These are phyloP conservation scores for Venusia cambrica DNA, from an alignment of 2,888 invertebrate species.

Conservation along the genomic window DNA sequence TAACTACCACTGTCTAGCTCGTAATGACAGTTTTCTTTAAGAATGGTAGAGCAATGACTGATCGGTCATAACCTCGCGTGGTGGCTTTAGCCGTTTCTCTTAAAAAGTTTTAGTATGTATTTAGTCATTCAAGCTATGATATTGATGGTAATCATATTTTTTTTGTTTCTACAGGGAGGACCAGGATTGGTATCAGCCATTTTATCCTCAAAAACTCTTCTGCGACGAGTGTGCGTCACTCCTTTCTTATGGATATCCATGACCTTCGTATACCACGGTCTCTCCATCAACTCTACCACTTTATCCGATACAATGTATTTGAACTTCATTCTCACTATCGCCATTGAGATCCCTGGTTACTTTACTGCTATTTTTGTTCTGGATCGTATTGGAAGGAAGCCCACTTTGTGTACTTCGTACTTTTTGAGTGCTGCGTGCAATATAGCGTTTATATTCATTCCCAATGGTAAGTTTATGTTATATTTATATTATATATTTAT, in stretches of 20 bases:
- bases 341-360: constrained; percentile 87
- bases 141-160: no score
- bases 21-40: no score
- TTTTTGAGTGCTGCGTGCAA: constrained; percentile 79
- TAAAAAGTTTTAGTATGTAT: no score
- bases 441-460: constrained; percentile 65
- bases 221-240: constrained; percentile 82
- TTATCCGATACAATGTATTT: constrained; percentile 87
- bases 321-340: constrained; percentile 84
- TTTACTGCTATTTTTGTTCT: constrained; percentile 81
- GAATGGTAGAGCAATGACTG: no score
- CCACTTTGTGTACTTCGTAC: constrained; percentile 80
- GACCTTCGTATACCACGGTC: constrained; percentile 89
- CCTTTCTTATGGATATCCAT: constrained; percentile 90
- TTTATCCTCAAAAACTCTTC: constrained; percentile 70
- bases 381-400: constrained; percentile 82
- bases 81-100: no score
- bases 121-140: no score
- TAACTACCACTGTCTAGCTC: no score
- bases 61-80: no score
- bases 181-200: constrained; percentile 51
- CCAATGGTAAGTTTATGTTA: constrained; percentile 74
- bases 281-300: constrained; percentile 88
- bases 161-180: no score
- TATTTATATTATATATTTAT: no score